These are phyloP conservation scores for Patella vulgata DNA, from an alignment of 1,140 invertebrate genomes.

Conservation along the genomic window DNA sequence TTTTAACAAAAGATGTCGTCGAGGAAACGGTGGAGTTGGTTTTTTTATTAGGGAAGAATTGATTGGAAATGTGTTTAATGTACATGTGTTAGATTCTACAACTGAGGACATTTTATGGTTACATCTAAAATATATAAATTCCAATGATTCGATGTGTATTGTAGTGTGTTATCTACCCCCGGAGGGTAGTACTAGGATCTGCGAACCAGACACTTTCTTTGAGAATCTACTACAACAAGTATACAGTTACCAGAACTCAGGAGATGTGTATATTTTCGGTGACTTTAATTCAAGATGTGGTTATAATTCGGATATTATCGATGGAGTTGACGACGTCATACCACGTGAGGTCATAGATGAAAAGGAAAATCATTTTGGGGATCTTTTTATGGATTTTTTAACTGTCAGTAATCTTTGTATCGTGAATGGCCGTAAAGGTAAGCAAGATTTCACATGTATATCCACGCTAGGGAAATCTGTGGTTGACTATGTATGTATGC, in stretches of 20 bases:
- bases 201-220: conserved; percentile 11
- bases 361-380: conserved; percentile 11
- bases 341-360: conserved; percentile 12
- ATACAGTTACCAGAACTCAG: conserved; percentile 18
- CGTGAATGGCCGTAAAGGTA: conserved; percentile 12
- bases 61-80: neutral
- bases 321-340: conserved; percentile 8
- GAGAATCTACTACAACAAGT: conserved; percentile 12
- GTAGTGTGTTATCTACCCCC: conserved; percentile 16
- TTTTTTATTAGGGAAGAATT: conserved; percentile 10
- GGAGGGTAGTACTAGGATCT: neutral
- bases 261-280: conserved; percentile 12
- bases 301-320: conserved; percentile 11
- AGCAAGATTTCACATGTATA: conserved; percentile 16
- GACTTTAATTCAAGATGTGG: conserved; percentile 25
- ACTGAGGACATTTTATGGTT: conserved; percentile 23
- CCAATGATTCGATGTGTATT: neutral
- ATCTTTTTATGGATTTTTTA: conserved; percentile 22
- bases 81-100: conserved; percentile 7
- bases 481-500: conserved; percentile 15
- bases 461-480: conserved; percentile 19
- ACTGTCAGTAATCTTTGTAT: conserved; percentile 12
- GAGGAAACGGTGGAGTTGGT: conserved; percentile 16
- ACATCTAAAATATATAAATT: neutral
- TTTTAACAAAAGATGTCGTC: conserved; percentile 3